Base-by-base conservation (phyloP, 2,888 invertebrate genomes). In the Diarsia mendica region DNA sequence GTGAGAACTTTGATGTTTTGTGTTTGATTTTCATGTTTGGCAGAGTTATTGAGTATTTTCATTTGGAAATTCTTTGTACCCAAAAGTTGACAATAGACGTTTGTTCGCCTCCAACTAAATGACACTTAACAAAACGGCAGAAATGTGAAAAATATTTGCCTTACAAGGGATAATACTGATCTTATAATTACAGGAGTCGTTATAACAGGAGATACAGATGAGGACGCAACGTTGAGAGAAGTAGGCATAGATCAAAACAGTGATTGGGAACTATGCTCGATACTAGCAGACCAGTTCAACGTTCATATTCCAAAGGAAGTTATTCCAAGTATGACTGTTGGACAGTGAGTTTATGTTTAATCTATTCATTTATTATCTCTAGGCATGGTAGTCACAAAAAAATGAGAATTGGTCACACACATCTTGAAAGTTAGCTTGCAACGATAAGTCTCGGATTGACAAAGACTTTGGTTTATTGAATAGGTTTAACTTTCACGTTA, bases 311-410 rank as follows among this genome's bases (percentile, higher is more conserved):
- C 23, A 4, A 67, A 67, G 61, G 67, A 67, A 61, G 44, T 13
- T 18, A 23, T 67, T 67, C 61, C 63, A 13, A 8, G 23, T 67
- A 23, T 67, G 67, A 67, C 67, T 63, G 63, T 63, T 23, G 63
- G 63, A 66, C 65, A 66, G 65, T 66, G 20, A 66, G 65, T 66
- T 66, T 11, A 46, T 23, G 18, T 23, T 18, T n/a, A 11, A 65
- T 48, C 11, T 48, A 23, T 48, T 60, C 2, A 60, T 60, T 51
- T 51, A 51, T 20, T 20, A 20, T 49, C 49, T 49, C 18, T 9
- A 20, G 49, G 20, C 39, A 2, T 28, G 28, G 39, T 39, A 39
- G 39, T 6, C 39, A 49, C 8, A 28, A 28, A 28, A 49, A 49
- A 20, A 49, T 49, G 18, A 8, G 20, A 20, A 49, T 49, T 20